Base-by-base conservation (phyloP, 2,888 invertebrate genomes). In the Drosophila borealis region DNA sequence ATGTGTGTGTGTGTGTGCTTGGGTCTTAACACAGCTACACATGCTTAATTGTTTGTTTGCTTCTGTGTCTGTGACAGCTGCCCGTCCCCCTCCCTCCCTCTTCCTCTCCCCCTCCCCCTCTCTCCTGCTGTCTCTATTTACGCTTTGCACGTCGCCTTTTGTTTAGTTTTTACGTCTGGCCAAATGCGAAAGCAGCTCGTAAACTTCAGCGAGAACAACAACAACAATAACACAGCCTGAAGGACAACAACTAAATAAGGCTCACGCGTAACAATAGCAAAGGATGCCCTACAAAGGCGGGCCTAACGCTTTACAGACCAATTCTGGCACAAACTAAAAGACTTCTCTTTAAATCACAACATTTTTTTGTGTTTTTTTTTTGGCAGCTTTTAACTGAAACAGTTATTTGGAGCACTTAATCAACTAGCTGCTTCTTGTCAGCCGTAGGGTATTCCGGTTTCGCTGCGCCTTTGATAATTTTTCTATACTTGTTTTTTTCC, bases 101-200 rank as follows among this genome's bases (percentile, higher is more conserved):
- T 44, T n/a, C 37, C 10, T 33, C 36, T 2, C 9, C 17, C 13
- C 11, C 42, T 17, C 9, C 0, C 6, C 21, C 39, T 39, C 41
- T 17, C 13, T 37, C 42, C 10, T 46, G 50, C 41, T 68, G 56
- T 68, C 56, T 53, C 44, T 77, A 65, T 74, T 78, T 65, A 49
- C 79, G 67, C 68, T 68, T 70, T 62, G 79, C 70, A 67, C 71
- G 54, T 72, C 60, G 57, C 49, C 87, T 76, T 87, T 85, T 87
- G 84, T 87, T 85, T 85, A 80, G 80, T 87, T 86, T 87, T 87
- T 70, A 83, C 81, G 83, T 83, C 87, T 87, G 87, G 78, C 71
- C 62, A 83, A 83, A 83, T 81, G 65, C 78, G 57, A 79, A 86
- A 86, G 83, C 83, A 78, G 75, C 83, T 82, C 81, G 81, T 81